Base-by-base conservation (phyloP, 2,113 vertebrate species). In the Nematolebias whitei region DNA sequence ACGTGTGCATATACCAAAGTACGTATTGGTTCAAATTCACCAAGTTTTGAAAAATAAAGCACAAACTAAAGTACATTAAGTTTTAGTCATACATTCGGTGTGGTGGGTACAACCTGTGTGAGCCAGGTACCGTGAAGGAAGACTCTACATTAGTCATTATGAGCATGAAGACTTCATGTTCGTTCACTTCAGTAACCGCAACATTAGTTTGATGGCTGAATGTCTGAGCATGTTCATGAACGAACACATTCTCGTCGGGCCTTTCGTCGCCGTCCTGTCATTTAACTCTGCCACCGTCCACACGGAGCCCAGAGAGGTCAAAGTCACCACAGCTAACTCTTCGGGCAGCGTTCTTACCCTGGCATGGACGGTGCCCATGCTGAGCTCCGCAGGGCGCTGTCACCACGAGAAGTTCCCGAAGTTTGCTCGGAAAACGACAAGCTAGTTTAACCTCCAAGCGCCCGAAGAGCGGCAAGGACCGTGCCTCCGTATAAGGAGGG, bases 351-450 rank as follows among this genome's bases (percentile, higher is more conserved):
- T 59, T 15, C 94, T 95, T 92, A 97, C 96, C 95, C 96, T 90
- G 43, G 96, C 96, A 50, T 98, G 95, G 67, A 98, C 96, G 19
- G 94, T 95, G 73, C 96, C 96, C 96, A 98, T 98, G 82, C 72
- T 79, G 68, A 71, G 59, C 51, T 84, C 66, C 54, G 35, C 48
- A 50, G 78, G 66, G 24, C 59, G 70, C 20, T 50, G 57, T 69
- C 63, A 45, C 32, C 43, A 40, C 43, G 49, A 68, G 64, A 18
- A 2, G 19, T 11, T 12, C 2, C 11, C 4, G 54, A 72, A 48
- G 39, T 71, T 45, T 23, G 14, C 0, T 39, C 2, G 16, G 22
- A 43, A 18, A 61, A 48, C 15, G 12, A 61, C 2, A 11, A 24
- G 69, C 12, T 61, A 64, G 35, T 65, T 71, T 67, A 76, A 82